Evolutionary conservation across 2,888 invertebrate species (phyloP).

Genomic region (Agriopis leucophaearia): DNA sequence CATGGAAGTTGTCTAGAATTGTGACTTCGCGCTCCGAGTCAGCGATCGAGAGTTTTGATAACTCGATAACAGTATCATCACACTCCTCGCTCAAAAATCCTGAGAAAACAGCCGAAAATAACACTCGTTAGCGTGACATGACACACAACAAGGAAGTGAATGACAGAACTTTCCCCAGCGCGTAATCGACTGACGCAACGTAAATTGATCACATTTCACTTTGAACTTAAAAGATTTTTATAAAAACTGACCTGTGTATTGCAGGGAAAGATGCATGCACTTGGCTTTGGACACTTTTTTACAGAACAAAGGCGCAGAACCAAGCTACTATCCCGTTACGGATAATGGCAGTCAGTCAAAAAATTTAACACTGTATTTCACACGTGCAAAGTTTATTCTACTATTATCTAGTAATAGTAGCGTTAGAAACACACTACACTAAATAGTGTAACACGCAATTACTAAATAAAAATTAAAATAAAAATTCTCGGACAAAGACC

Average conservation of each 20-base stretch:
- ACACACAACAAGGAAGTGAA: slow-evolving; percentile 80
- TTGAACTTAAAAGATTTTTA: slow-evolving; percentile 27
- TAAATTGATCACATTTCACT: slow-evolving; percentile 40
- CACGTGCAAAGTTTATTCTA: slow-evolving; percentile 61
- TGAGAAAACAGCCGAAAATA: slow-evolving; percentile 60
- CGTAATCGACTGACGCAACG: slow-evolving; percentile 68
- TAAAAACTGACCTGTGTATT: slow-evolving; percentile 80
- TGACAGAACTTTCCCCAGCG: slow-evolving; percentile 76
- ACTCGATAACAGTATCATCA: slow-evolving; percentile 85
- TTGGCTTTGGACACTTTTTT: slow-evolving; percentile 84
- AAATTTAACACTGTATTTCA: slow-evolving; percentile 64
- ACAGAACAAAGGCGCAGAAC: slow-evolving; percentile 81
- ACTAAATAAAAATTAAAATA: slow-evolving; percentile 79
- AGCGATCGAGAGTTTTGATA: slow-evolving; percentile 83
- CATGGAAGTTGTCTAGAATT: slow-evolving; percentile 77
- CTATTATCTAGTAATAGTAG: slow-evolving; percentile 70
- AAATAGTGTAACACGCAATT: slow-evolving; percentile 63
- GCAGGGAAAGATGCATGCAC: slow-evolving; percentile 87
- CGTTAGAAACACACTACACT: slow-evolving; percentile 62
- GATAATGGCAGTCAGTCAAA: slow-evolving; percentile 80
- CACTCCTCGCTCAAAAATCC: slow-evolving; percentile 85
- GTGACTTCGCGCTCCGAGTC: slow-evolving; percentile 78
- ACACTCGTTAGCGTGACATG: slow-evolving; percentile 54
- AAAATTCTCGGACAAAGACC: slow-evolving; percentile 77
- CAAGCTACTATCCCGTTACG: slow-evolving; percentile 86